Percentiles rank a stretch among this genome's conserved stretches.
Conservation (phyloP, 2,888 invertebrate genomes). For the Spilosoma lubricipeda region DNA sequence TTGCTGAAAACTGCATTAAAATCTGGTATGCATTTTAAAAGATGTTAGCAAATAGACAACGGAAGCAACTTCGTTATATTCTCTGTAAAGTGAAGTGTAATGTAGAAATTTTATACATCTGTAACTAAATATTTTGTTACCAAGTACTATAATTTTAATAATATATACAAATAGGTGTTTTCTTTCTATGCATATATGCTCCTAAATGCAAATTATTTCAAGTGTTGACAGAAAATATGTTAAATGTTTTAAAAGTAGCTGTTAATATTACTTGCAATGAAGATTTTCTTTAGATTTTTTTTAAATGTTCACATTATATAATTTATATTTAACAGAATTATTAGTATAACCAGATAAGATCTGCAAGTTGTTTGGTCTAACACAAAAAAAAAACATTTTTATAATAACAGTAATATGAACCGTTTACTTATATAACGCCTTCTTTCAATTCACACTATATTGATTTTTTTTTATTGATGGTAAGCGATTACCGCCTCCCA, state of each 20-base stretch:
- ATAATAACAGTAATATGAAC: not conserved
- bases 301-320: not conserved
- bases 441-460: not conserved
- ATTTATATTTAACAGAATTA: not conserved
- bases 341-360: not conserved
- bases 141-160: not conserved
- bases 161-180: too few species aligned
- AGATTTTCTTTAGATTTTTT: not conserved
- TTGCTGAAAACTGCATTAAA: too few species aligned
- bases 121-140: too few species aligned
- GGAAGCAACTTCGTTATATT: too few species aligned
- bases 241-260: not conserved
- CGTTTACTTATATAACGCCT: not conserved
- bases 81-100: too few species aligned
- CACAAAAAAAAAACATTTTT: not conserved
- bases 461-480: too few species aligned
- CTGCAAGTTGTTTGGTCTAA: not conserved
- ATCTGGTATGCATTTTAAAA: too few species aligned
- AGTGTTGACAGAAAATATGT: not conserved
- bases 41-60: too few species aligned
- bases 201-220: not conserved
- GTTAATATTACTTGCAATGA: not conserved
- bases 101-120: too few species aligned
- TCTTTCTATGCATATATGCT: not conserved
- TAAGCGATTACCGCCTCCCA: too few species aligned